phyloP scores from a whole-genome alignment of 2,888 invertebrate species.

The Meganola albula region DNA sequence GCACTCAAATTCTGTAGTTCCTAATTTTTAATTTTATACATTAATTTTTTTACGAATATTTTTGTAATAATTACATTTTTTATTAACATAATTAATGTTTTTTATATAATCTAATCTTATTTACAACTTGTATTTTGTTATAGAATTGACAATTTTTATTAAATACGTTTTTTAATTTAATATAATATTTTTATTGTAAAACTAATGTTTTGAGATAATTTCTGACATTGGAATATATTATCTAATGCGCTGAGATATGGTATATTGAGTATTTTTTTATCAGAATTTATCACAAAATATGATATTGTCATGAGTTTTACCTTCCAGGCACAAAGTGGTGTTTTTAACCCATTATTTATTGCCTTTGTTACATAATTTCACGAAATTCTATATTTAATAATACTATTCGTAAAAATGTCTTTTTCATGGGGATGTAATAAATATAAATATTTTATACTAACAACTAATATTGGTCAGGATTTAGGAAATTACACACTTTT shows the following conservation, averaged over 20 bases:
- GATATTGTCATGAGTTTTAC: conserved; percentile 63
- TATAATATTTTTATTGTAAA: conserved; percentile 44
- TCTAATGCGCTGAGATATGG: conserved; percentile 3
- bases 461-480: conserved; percentile 71
- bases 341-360: conserved; percentile 69
- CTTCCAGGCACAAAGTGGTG: conserved; percentile 69
- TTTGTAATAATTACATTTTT: conserved; percentile 61
- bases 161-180: conserved; percentile 53
- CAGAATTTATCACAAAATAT: conserved; percentile 42
- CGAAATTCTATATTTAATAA: conserved; percentile 73
- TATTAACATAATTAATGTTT: conserved; percentile 48
- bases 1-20: conserved; percentile 55
- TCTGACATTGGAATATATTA: conserved; percentile 31
- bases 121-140: conserved; percentile 61
- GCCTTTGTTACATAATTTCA: conserved; percentile 52
- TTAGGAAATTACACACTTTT: conserved; percentile 68
- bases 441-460: conserved; percentile 69
- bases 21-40: conserved; percentile 48
- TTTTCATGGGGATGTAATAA: conserved; percentile 69
- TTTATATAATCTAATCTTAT: conserved; percentile 66
- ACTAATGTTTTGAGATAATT: conserved; percentile 45
- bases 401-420: conserved; percentile 79
- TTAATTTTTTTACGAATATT: conserved; percentile 51
- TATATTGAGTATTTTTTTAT: conserved; percentile 25
- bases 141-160: conserved; percentile 67